These are phyloP conservation scores for Stercorarius parasiticus DNA, from an alignment of 2,113 vertebrate genomes.

Conservation along the genomic window DNA sequence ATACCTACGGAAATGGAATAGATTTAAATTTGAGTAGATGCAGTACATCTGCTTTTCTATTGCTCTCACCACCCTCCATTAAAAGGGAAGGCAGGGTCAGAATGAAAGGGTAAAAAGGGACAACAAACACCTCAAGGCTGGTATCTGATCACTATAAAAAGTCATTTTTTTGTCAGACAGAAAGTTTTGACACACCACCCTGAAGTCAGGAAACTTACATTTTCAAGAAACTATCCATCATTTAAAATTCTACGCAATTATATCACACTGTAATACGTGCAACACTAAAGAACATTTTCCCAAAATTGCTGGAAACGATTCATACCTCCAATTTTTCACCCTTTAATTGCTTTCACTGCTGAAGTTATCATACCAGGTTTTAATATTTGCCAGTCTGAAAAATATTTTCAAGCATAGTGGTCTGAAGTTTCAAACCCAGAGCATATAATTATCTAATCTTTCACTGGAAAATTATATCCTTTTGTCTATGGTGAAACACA, in stretches of 20 bases:
- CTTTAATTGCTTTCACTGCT: conserved; percentile 20
- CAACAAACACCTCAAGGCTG: not conserved
- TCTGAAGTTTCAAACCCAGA: not conserved
- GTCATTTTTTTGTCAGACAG: not conserved
- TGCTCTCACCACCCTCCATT: not conserved
- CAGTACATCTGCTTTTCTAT: not conserved
- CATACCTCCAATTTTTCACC: conserved; percentile 8
- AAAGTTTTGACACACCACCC: not conserved
- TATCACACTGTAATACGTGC: not conserved
- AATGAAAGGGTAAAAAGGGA: not conserved
- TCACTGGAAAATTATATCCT: not conserved
- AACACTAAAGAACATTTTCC: not conserved
- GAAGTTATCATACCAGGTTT: not conserved
- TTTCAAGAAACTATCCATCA: conserved; percentile 1
- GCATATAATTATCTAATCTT: not conserved
- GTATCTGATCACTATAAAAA: not conserved
- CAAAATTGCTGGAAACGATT: not conserved
- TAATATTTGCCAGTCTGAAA: not conserved
- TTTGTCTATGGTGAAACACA: not conserved
- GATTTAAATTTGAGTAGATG: not conserved
- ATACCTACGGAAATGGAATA: not conserved
- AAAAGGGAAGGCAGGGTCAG: not conserved
- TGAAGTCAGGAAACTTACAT: not conserved
- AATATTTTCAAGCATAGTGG: not conserved
- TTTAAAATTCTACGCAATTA: conserved; percentile 29